phyloP scores from a whole-genome alignment of 1,140 invertebrate species.

The Drosophila pallidifrons region DNA sequence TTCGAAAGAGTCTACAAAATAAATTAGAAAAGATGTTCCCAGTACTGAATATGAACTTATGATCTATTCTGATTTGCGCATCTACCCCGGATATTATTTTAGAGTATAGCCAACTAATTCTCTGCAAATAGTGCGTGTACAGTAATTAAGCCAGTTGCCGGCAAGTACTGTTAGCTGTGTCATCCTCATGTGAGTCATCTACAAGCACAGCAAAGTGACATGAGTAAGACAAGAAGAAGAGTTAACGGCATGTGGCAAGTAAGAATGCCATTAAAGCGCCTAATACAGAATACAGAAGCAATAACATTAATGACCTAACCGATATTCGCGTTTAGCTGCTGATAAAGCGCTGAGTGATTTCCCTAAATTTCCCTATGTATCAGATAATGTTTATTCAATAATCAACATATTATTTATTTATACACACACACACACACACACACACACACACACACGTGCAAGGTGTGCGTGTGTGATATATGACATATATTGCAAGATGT shows the following conservation, averaged over 20 bases:
- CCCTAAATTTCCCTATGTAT: conserved; percentile 6
- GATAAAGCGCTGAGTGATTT: conserved; percentile 20
- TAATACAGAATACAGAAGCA: conserved; percentile 5
- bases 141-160: not conserved
- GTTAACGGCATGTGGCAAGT: not conserved
- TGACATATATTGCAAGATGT: conserved; percentile 61
- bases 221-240: not conserved
- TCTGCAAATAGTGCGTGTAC: not conserved
- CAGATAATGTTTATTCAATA: not conserved
- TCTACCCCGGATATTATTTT: too few relatives aligned
- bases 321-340: not conserved
- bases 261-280: conserved; percentile 6
- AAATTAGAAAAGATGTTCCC: not conserved
- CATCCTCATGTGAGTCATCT: conserved; percentile 38
- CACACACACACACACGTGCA: not conserved
- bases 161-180: conserved; percentile 16
- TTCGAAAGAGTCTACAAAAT: not conserved
- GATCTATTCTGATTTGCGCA: too few relatives aligned
- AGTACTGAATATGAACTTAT: too few relatives aligned
- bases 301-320: conserved; percentile 3
- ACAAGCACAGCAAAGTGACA: not conserved
- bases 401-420: conserved; percentile 28
- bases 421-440: not conserved
- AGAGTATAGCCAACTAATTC: too few relatives aligned
- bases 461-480: conserved; percentile 41